Base-by-base conservation (phyloP, 2,113 vertebrate genomes). In the Pteronura brasiliensis region DNA sequence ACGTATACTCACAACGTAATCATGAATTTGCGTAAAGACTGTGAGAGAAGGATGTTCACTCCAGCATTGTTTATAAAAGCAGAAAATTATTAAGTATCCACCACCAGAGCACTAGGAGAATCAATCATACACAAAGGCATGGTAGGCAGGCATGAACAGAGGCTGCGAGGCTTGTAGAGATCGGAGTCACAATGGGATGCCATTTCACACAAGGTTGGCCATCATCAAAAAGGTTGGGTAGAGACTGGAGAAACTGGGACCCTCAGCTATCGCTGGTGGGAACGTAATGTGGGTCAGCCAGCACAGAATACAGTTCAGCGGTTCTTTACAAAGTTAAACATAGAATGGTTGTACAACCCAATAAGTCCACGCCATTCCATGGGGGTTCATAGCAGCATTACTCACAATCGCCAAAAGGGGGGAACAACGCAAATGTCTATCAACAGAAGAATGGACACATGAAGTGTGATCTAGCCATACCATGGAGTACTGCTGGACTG, bases 171-270 rank as follows among this genome's bases (percentile, higher is more conserved):
- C n/a, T 15, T 1, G 1, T 1, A 29, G 3, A 21, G 4, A 5
- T 21, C 13, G 7, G 52, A 47, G 0, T 25, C 57, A n/a, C 0
- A 0, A 0, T 5, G 27, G 44, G 47, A 11, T 0, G 20, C 31
- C 65, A 9, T 11, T 36, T 27, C 15, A 59, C 20, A 25, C 15
- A 3, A 47, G 14, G 13, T 4, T n/a, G 74, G 11, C 42, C 31
- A 4, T 15, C 6, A 49, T 6, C 21, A 52, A 44, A 72, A 67
- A 17, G 31, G n/a, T 6, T 85, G 21, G 55, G 27, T 10, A 55
- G 90, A 80, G 80, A 29, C 0, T 36, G 17, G 23, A 76, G 82
- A 81, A 29, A n/a, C 7, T 4, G 36, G 63, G 20, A 31, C 6
- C 21, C 39, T 81, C 17, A 27, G 57, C 6, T 52, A 2, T 6